phyloP scores from a whole-genome alignment of 1,140 invertebrate genomes.

The Drosophila lacteicornis region DNA sequence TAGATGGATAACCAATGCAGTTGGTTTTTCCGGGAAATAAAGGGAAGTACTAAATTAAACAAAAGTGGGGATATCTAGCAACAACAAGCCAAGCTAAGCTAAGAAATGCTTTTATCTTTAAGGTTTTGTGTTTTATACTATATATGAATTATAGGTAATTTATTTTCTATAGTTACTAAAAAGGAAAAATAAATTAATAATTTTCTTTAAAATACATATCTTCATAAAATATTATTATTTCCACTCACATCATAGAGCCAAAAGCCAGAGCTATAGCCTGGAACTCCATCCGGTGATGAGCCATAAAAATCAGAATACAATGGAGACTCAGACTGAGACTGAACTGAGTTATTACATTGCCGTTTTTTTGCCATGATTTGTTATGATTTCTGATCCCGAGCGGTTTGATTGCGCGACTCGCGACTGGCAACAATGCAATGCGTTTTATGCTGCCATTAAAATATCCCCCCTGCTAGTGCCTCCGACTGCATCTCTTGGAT shows the following conservation, averaged over 20 bases:
- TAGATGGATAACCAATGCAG: constrained; percentile 32
- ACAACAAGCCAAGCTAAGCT: constrained; percentile 23
- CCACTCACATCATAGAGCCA: neutral
- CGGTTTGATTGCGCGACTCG: constrained; percentile 40
- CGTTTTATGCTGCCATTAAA: constrained; percentile 74
- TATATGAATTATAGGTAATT: too few species aligned
- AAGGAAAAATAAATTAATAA: neutral
- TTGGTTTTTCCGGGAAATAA: constrained; percentile 19
- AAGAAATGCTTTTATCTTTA: too few species aligned
- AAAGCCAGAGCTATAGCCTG: constrained; percentile 1
- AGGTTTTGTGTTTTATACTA: too few species aligned
- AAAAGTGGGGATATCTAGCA: neutral
- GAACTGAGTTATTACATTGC: constrained; percentile 70
- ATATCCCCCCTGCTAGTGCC: constrained; percentile 4
- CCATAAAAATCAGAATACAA: constrained; percentile 76
- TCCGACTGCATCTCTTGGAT: constrained; percentile 33
- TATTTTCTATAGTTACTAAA: too few species aligned
- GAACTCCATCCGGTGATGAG: constrained; percentile 57
- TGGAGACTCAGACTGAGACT: constrained; percentile 27
- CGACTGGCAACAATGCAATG: constrained; percentile 71
- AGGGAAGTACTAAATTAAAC: constrained; percentile 13
- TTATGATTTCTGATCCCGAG: constrained; percentile 45
- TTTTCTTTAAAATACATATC: neutral
- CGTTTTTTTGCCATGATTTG: constrained; percentile 67
- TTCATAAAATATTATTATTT: neutral